Percentiles rank a stretch among this genome's conserved stretches.
These are phyloP conservation scores for Cirrhinus mrigala DNA, from an alignment of 2,797 vertebrate species.

Conservation along the genomic window DNA sequence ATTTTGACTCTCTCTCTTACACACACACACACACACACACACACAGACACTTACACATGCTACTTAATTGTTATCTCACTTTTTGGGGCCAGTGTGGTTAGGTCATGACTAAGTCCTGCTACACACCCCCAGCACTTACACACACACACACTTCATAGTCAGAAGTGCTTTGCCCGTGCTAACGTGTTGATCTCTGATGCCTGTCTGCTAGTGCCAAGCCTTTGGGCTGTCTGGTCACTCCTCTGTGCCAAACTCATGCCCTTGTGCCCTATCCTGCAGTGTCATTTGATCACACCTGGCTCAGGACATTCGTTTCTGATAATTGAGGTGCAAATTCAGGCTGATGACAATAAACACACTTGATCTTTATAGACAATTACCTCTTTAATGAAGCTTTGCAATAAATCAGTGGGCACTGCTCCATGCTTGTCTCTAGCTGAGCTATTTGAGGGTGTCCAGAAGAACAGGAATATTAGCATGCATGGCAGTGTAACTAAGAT, in stretches of 20 bases:
- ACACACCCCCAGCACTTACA: neutral
- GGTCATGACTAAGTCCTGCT: neutral
- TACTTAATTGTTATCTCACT: neutral
- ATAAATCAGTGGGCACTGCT: neutral
- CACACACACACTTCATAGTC: slow-evolving; percentile 5
- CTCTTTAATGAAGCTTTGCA: slow-evolving; percentile 34
- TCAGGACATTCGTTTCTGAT: slow-evolving; percentile 27
- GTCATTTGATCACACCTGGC: slow-evolving; percentile 18
- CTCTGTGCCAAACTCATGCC: slow-evolving; percentile 46
- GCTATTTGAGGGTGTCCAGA: neutral
- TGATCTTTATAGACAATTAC: slow-evolving; percentile 31
- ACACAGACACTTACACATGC: neutral
- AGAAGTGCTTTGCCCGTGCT: slow-evolving; percentile 17
- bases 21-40: neutral
- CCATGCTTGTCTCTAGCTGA: neutral
- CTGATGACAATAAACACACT: slow-evolving; percentile 32
- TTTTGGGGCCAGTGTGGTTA: neutral
- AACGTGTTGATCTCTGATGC: slow-evolving; percentile 48
- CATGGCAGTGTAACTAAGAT: neutral
- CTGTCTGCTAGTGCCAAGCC: neutral
- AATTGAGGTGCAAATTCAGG: slow-evolving; percentile 46
- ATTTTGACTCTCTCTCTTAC: neutral
- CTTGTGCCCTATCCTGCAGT: slow-evolving; percentile 13
- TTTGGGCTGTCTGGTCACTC: slow-evolving; percentile 3
- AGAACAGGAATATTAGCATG: neutral